These are phyloP conservation scores for Ophion ventricosus DNA, from an alignment of 2,888 invertebrate genomes.

Conservation along the genomic window DNA sequence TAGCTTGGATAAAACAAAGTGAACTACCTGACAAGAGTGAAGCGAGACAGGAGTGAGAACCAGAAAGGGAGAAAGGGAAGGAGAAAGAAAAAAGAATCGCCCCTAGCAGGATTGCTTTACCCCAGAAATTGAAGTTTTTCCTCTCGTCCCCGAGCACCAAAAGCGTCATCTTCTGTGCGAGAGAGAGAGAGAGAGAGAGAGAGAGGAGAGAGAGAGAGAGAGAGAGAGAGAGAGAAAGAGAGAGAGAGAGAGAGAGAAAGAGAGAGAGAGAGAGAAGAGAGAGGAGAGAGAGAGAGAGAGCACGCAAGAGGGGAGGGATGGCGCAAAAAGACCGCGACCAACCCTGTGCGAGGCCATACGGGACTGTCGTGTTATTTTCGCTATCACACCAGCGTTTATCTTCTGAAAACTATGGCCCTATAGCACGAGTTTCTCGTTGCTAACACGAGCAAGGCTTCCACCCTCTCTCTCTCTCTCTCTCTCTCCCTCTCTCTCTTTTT, in stretches of 20 bases:
- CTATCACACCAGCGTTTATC: constrained; percentile 64
- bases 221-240: constrained; percentile 29
- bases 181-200: constrained; percentile 13
- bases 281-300: constrained; percentile 24
- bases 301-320: constrained; percentile 18
- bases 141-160: constrained; percentile 13
- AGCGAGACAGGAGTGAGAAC: constrained; percentile 1
- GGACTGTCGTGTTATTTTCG: constrained; percentile 60
- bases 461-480: neutral
- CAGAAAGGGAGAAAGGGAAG: constrained; percentile 13
- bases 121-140: constrained; percentile 37
- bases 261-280: constrained; percentile 8
- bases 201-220: constrained; percentile 12
- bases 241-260: constrained; percentile 24
- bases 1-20: constrained; percentile 32
- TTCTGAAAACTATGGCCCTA: constrained; percentile 61
- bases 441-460: constrained; percentile 35
- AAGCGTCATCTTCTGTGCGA: constrained; percentile 32
- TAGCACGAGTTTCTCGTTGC: constrained; percentile 59
- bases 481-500: constrained; percentile 11
- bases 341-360: constrained; percentile 60
- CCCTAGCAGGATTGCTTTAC: constrained; percentile 17
- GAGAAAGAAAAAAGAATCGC: constrained; percentile 1
- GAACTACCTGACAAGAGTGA: constrained; percentile 30
- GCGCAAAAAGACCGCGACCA: constrained; percentile 5